phyloP scores from a whole-genome alignment of 1,140 invertebrate species.

The Drosophila mauritiana region DNA sequence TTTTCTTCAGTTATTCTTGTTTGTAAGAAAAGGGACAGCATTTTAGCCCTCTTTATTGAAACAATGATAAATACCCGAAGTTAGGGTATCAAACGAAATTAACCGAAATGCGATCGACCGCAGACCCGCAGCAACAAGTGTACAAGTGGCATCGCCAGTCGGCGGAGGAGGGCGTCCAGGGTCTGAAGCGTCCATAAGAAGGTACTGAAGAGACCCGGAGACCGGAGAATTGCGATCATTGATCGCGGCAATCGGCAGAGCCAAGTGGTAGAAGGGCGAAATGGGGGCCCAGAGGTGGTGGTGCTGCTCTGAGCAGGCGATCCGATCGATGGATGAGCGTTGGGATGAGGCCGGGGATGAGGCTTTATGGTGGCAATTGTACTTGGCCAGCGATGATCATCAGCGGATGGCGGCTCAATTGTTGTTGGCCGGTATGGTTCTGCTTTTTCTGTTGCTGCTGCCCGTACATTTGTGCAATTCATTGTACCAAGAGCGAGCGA shows the following conservation, averaged over 20 bases:
- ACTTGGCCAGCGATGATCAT: constrained; percentile 72
- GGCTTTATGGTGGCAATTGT: constrained; percentile 81
- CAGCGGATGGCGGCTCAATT: constrained; percentile 71
- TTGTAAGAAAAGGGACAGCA: too few species aligned
- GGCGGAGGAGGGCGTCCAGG: constrained; percentile 21
- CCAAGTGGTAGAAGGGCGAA: constrained; percentile 29
- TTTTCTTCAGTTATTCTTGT: too few species aligned
- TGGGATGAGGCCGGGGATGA: constrained; percentile 47
- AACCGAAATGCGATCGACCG: constrained; percentile 78
- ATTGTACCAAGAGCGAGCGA: constrained; percentile 54
- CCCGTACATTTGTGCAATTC: constrained; percentile 80
- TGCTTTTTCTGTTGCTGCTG: constrained; percentile 30
- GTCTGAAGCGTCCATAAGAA: constrained; percentile 9
- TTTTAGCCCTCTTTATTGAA: too few species aligned
- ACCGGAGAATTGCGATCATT: constrained; percentile 61
- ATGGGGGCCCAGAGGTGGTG: constrained; percentile 6
- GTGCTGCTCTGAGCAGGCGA: constrained; percentile 24
- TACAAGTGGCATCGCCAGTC: constrained; percentile 70
- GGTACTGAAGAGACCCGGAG: constrained; percentile 39
- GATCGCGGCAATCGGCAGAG: constrained; percentile 78
- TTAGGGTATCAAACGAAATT: constrained; percentile 58
- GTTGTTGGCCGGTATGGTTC: constrained; percentile 51
- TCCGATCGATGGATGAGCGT: constrained; percentile 27
- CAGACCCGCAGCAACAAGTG: constrained; percentile 84
- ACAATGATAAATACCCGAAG: background rate